Conservation (phyloP, 1,140 invertebrate genomes). For the Drosophila biarmipes region DNA sequence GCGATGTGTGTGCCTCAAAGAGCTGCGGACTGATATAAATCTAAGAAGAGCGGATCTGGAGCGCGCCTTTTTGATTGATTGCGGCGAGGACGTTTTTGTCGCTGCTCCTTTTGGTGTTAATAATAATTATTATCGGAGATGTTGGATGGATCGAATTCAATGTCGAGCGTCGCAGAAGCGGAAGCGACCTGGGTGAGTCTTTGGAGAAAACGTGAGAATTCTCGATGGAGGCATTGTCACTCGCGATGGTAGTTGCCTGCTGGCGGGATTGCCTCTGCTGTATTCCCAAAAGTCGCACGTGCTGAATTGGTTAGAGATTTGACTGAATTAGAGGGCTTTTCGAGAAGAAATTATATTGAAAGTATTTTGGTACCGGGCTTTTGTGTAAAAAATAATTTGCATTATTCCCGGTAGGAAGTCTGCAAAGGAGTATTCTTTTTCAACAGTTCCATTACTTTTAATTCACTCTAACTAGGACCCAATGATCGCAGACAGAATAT, state of each 20-base stretch:
- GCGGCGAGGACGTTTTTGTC: slow-evolving; percentile 54
- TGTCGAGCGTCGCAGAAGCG: slow-evolving; percentile 10
- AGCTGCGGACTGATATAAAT: slow-evolving; percentile 66
- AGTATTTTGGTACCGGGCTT: too few relatives aligned
- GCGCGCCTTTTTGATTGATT: slow-evolving; percentile 80
- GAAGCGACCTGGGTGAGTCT: slow-evolving; percentile 13
- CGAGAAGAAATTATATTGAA: neutral
- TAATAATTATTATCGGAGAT: slow-evolving; percentile 76
- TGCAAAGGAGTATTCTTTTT: neutral
- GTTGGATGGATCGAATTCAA: slow-evolving; percentile 27
- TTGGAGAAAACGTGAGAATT: slow-evolving; percentile 41
- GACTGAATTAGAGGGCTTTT: neutral
- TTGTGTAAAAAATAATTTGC: too few relatives aligned
- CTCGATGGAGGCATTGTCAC: slow-evolving; percentile 29
- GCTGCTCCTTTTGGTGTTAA: slow-evolving; percentile 77
- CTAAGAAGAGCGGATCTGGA: slow-evolving; percentile 72
- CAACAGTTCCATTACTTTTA: slow-evolving; percentile 3
- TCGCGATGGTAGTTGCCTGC: slow-evolving; percentile 1
- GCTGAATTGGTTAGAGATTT: slow-evolving; percentile 9
- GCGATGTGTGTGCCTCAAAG: slow-evolving; percentile 23
- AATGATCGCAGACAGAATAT: neutral
- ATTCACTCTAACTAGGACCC: slow-evolving; percentile 9
- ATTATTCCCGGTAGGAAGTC: neutral
- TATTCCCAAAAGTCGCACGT: slow-evolving; percentile 21
- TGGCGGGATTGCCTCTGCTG: slow-evolving; percentile 1